Evolutionary conservation across 2,888 invertebrate species (phyloP), one percentile per base, ranked within the genome.

Genomic region (Drosophila atripex): DNA sequence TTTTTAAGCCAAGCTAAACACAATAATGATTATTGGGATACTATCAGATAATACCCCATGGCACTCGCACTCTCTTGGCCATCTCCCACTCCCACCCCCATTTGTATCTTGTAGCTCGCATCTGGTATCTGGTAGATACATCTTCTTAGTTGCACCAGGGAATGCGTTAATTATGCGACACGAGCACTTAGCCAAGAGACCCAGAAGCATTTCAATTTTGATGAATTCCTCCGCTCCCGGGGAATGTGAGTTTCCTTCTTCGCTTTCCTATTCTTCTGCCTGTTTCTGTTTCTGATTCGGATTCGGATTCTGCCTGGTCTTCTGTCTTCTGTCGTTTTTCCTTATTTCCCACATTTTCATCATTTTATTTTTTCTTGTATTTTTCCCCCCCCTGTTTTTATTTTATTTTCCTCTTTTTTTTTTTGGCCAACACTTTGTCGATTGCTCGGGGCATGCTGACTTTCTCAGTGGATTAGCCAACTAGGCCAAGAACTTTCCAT

Each of bases 121-220:
- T 18, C 1, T 18, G 16, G 38, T 41, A 45, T 64, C 38, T 28
- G 23, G 14, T 3, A 23, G 38, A 30, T 16, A 21, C 52, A 30
- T 5, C 35, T 3, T 35, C 25, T 54, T 49, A 53, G 52, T 49
- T 79, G 75, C 84, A 83, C 43, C 65, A 63, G 58, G 49, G 64
- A 43, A 39, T 72, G 77, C 68, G 66, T 83, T 79, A 86, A 86
- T 86, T 80, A 66, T 82, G 79, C 78, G 58, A 75, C 71, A 56
- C 69, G 23, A 49, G 66, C 69, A 50, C 69, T 69, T 66, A 66
- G 55, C 49, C 64, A 53, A 39, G 23, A 30, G 23, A 68, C 50
- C 50, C 69, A 68, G 8, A 69, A 70, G 63, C 53, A 71, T 71
- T 71, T 71, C 55, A 63, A 56, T 71, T 71, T 71, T 71, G 71